Conservation (phyloP, 2,113 vertebrate genomes). For the Cepphus grylle region DNA sequence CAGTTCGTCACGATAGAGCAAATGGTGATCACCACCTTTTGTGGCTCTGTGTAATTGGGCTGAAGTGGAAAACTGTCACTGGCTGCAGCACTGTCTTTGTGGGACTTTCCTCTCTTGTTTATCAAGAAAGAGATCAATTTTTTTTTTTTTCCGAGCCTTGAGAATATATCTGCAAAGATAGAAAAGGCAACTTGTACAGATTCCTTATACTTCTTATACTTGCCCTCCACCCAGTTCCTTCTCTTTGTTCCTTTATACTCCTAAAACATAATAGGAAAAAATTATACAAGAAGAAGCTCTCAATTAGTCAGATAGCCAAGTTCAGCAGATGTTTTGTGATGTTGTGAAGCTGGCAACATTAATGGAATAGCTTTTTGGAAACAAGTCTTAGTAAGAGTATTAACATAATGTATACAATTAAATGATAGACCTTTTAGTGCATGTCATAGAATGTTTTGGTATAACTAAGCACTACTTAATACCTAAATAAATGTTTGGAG, state of each 20-base stretch:
- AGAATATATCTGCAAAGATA: background rate
- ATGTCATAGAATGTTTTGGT: background rate
- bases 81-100: background rate
- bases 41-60: background rate
- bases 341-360: background rate
- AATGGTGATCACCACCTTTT: background rate
- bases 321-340: conserved; percentile 40
- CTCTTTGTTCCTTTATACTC: background rate
- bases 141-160: background rate
- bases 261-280: background rate
- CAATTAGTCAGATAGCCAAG: background rate
- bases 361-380: background rate
- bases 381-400: background rate
- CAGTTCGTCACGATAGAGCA: background rate
- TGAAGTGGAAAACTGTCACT: background rate
- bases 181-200: background rate
- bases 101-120: background rate
- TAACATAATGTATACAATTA: background rate
- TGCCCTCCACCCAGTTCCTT: background rate
- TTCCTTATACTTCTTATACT: background rate
- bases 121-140: background rate
- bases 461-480: background rate
- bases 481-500: background rate
- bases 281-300: background rate
- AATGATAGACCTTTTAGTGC: background rate